A percentile compares a stretch with the other conserved stretches of the same genome.
Conservation (phyloP, 1,140 invertebrate genomes). For the Macrobrachium rosenbergii region DNA sequence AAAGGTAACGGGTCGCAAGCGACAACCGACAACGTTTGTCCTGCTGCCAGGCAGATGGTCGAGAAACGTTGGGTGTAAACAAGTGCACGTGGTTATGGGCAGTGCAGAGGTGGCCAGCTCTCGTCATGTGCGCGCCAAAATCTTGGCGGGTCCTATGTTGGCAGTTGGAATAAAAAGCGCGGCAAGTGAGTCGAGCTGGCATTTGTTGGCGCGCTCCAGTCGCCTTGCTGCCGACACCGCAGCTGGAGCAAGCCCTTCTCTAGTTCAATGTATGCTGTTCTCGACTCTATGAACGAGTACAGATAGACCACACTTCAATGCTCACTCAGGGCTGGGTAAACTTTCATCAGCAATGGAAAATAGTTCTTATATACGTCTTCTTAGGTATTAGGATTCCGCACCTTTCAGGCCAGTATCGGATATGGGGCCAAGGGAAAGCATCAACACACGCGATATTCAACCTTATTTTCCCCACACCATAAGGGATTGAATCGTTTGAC, state of each 20-base stretch:
- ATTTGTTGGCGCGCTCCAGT: conserved; percentile 66
- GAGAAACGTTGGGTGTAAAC: conserved; percentile 64
- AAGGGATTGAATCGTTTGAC: conserved; percentile 51
- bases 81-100: conserved; percentile 64
- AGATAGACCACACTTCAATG: conserved; percentile 60
- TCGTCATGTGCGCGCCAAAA: conserved; percentile 65
- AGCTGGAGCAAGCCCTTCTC: conserved; percentile 64
- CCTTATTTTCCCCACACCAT: conserved; percentile 55
- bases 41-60: conserved; percentile 59
- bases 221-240: conserved; percentile 66
- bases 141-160: conserved; percentile 66
- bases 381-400: conserved; percentile 66
- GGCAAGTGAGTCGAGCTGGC: conserved; percentile 66
- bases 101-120: conserved; percentile 63
- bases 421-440: conserved; percentile 65
- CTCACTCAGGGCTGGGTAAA: conserved; percentile 53
- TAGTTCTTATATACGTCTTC: conserved; percentile 66
- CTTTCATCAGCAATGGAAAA: conserved; percentile 65
- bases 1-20: conserved; percentile 38
- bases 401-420: conserved; percentile 64
- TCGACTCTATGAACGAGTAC: conserved; percentile 58
- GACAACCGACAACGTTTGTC: conserved; percentile 58
- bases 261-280: conserved; percentile 52
- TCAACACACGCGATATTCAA: conserved; percentile 59
- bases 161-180: conserved; percentile 66